Conservation (phyloP, 2,113 vertebrate species). For the Phrynocephalus versicolor region DNA sequence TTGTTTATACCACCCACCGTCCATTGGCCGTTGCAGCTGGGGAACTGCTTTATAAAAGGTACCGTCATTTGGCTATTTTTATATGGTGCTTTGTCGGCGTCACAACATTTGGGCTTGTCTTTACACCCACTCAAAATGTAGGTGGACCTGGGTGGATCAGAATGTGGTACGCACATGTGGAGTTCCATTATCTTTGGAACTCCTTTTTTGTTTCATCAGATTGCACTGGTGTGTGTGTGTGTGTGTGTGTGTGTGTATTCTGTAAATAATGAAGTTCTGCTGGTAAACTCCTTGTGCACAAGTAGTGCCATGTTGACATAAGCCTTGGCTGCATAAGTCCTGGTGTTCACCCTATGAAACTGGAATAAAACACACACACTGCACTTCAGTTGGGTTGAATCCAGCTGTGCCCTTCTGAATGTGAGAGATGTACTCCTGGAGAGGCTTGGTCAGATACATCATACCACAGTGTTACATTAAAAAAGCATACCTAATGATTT, state of each 20-base stretch:
- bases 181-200: too few relatives aligned
- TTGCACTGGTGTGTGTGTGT: too few relatives aligned
- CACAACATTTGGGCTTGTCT: not conserved
- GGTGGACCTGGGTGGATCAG: too few relatives aligned
- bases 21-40: conserved; percentile 85
- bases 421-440: too few relatives aligned
- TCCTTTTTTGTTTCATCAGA: too few relatives aligned
- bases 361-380: not conserved
- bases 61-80: conserved; percentile 48
- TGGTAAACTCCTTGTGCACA: not conserved
- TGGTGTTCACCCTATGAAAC: not conserved
- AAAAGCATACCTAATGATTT: not conserved
- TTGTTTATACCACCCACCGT: conserved; percentile 87
- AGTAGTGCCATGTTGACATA: not conserved
- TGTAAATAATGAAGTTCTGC: not conserved
- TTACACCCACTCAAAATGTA: conserved; percentile 15
- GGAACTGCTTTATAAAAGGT: conserved; percentile 88
- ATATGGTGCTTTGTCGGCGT: not conserved
- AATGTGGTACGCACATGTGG: too few relatives aligned
- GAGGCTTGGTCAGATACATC: too few relatives aligned
- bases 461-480: not conserved
- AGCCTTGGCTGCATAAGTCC: not conserved
- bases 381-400: not conserved
- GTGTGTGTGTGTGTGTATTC: not conserved
- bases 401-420: not conserved